A percentile compares a stretch with the other conserved stretches of the same genome.
These are phyloP conservation scores for Trogon melanurus DNA, from an alignment of 2,113 vertebrate genomes.

Conservation along the genomic window DNA sequence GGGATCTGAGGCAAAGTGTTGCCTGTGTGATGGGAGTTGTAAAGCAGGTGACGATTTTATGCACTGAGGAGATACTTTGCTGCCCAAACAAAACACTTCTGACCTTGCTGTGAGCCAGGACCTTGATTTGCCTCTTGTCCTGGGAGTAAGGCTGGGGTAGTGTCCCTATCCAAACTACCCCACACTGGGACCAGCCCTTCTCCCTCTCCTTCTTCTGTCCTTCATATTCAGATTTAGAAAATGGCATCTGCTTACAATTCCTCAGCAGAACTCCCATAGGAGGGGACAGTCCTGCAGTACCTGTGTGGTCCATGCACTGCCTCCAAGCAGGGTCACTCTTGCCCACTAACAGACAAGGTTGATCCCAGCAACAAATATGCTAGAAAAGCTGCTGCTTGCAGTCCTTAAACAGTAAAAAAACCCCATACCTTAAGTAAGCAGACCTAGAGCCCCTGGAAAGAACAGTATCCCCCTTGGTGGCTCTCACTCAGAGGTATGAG, in stretches of 20 bases:
- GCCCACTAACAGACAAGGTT: neutral
- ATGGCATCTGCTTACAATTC: neutral
- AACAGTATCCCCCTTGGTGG: too few relatives aligned
- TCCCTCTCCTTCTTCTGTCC: neutral
- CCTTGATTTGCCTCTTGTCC: neutral
- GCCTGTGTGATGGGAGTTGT: neutral
- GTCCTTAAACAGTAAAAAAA: neutral
- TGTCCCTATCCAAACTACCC: too few relatives aligned
- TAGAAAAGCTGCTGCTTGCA: neutral
- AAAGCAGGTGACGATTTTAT: neutral
- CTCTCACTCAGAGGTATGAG: neutral
- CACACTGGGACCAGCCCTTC: neutral
- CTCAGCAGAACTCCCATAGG: neutral
- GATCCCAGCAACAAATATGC: too few relatives aligned
- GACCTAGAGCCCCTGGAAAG: neutral
- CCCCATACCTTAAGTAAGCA: neutral
- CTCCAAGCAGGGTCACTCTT: neutral
- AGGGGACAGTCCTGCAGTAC: neutral
- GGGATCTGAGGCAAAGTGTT: conserved; percentile 6
- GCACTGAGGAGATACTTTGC: neutral
- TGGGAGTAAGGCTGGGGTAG: neutral
- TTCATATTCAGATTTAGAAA: neutral
- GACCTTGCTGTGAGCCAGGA: neutral
- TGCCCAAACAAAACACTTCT: neutral
- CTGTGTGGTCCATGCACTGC: neutral